Evolutionary conservation across 1,140 invertebrate genomes (phyloP).

Genomic region (Pectinophora gossypiella): DNA sequence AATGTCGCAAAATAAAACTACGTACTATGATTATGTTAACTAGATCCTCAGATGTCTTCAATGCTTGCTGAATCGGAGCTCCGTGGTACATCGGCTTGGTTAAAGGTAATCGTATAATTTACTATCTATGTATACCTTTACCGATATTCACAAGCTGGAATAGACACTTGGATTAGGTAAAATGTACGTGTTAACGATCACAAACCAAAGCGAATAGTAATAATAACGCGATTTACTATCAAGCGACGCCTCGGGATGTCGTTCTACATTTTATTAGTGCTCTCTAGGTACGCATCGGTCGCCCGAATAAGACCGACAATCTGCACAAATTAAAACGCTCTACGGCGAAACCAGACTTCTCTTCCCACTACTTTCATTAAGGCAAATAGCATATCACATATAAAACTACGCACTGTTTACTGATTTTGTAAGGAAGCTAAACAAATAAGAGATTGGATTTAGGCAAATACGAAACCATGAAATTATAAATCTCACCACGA

Average conservation of each 20-base stretch:
- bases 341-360: constrained; percentile 19
- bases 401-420: constrained; percentile 17
- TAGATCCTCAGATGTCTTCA: constrained; percentile 94
- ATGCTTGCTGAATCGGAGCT: constrained; percentile 90
- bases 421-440: constrained; percentile 19
- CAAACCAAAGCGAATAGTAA: constrained; percentile 17
- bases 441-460: constrained; percentile 30
- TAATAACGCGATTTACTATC: constrained; percentile 28
- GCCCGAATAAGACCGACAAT: constrained; percentile 43
- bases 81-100: constrained; percentile 68
- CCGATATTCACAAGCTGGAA: constrained; percentile 88
- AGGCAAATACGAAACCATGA: constrained; percentile 40
- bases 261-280: constrained; percentile 62
- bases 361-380: constrained; percentile 19
- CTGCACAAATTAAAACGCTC: constrained; percentile 56
- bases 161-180: constrained; percentile 40
- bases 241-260: constrained; percentile 35
- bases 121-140: constrained; percentile 79
- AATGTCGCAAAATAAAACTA: constrained; percentile 57
- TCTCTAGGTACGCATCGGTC: constrained; percentile 57
- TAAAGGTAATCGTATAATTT: constrained; percentile 32
- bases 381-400: constrained; percentile 23
- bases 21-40: constrained; percentile 48
- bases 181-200: constrained; percentile 14
- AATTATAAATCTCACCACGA: constrained; percentile 82